Conservation (phyloP, 2,113 vertebrate genomes). For the Alethe castanea region DNA sequence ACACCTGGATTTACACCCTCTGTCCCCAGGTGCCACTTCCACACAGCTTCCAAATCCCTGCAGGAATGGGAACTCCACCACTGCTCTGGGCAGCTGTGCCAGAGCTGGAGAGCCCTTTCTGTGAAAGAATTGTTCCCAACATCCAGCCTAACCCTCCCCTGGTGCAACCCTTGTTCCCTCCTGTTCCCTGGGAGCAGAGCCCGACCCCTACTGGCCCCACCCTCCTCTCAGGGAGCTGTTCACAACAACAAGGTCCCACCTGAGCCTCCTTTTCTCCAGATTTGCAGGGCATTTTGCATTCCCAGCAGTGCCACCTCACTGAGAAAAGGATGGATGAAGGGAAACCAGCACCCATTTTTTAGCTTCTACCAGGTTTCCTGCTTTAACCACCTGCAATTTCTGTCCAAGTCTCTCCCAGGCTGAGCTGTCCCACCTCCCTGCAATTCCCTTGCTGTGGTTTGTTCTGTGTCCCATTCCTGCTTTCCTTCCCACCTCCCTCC, state of each 20-base stretch:
- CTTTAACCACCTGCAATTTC: neutral
- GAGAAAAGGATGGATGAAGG: neutral
- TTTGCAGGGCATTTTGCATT: neutral
- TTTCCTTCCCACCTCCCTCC: neutral
- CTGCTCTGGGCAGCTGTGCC: neutral
- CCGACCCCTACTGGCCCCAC: fast-evolving
- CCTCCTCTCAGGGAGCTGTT: neutral
- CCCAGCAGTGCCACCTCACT: fast-evolving
- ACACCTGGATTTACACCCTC: fast-evolving
- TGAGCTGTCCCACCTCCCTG: neutral
- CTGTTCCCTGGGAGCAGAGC: neutral
- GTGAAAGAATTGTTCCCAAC: neutral
- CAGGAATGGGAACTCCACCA: neutral
- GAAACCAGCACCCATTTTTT: neutral
- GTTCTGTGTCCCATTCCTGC: neutral
- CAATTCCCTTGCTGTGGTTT: neutral
- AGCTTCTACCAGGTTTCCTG: neutral
- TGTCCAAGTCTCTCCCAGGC: neutral
- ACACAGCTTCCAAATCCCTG: fast-evolving
- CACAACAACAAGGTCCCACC: neutral
- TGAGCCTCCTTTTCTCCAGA: neutral
- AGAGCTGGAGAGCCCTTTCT: neutral
- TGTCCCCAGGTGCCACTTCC: neutral
- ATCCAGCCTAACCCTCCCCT: neutral
- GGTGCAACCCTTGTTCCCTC: neutral